A percentile compares a stretch with the other conserved stretches of the same genome.
Conservation (phyloP, 2,888 invertebrate genomes). For the Sycophila texana region DNA sequence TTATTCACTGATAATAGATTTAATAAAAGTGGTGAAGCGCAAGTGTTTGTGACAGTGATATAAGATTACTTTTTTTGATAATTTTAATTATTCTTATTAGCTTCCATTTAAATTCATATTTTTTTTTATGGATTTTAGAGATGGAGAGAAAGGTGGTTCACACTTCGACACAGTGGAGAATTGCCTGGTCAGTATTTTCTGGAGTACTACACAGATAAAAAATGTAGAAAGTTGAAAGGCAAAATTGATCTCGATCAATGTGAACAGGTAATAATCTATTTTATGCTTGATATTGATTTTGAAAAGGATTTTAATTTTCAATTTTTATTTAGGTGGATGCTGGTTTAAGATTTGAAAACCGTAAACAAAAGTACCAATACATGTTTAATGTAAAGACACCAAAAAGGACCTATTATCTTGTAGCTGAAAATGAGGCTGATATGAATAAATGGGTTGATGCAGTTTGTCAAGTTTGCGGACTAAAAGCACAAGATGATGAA, state of each 20-base stretch:
- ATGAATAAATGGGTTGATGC: conserved; percentile 98
- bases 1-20: conserved; percentile 40
- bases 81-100: neutral
- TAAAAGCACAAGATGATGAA: conserved; percentile 82
- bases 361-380: conserved; percentile 85
- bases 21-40: neutral
- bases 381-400: conserved; percentile 95
- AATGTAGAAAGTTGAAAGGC: conserved; percentile 90
- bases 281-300: neutral
- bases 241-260: conserved; percentile 96
- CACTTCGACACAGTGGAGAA: conserved; percentile 92
- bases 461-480: conserved; percentile 93
- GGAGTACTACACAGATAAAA: conserved; percentile 94
- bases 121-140: conserved; percentile 79
- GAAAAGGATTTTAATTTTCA: neutral
- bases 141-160: conserved; percentile 97
- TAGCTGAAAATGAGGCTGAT: conserved; percentile 92
- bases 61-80: neutral
- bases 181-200: conserved; percentile 95
- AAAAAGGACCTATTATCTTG: conserved; percentile 92
- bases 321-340: conserved; percentile 83
- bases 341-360: conserved; percentile 88
- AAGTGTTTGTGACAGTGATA: conserved; percentile 2
- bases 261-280: conserved; percentile 85
- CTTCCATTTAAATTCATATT: neutral